Evolutionary conservation across 2,888 invertebrate species (phyloP).

Genomic region (Agrochola macilenta): DNA sequence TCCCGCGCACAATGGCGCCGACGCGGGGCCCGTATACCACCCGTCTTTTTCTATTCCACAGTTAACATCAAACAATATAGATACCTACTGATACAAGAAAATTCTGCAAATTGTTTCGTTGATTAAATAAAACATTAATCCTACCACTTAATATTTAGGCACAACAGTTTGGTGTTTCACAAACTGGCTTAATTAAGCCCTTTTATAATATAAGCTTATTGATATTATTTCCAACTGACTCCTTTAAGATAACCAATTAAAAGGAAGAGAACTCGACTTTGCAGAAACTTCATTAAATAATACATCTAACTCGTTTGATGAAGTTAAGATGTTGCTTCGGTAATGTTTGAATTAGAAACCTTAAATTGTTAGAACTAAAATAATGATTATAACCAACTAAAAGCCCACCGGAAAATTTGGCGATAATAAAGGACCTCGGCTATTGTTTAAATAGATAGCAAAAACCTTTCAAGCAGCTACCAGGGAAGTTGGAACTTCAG

Average conservation of each 20-base stretch:
- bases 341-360: conserved; percentile 51
- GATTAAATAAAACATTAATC: conserved; percentile 26
- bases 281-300: conserved; percentile 40
- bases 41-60: conserved; percentile 73
- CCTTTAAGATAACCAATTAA: conserved; percentile 45
- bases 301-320: conserved; percentile 37
- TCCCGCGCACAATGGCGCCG: conserved; percentile 76
- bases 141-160: neutral
- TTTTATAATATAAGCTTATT: conserved; percentile 50
- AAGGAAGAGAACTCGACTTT: conserved; percentile 18
- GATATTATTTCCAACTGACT: conserved; percentile 45
- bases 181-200: conserved; percentile 42
- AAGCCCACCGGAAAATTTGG: conserved; percentile 69
- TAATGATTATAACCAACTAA: conserved; percentile 55
- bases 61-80: conserved; percentile 70
- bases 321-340: conserved; percentile 39
- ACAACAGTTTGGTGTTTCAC: conserved; percentile 16
- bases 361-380: conserved; percentile 50
- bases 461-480: conserved; percentile 81
- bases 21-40: conserved; percentile 72
- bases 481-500: conserved; percentile 82
- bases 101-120: conserved; percentile 11
- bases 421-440: conserved; percentile 78
- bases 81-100: conserved; percentile 16
- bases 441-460: conserved; percentile 85